A percentile compares a stretch with the other conserved stretches of the same genome.
These are phyloP conservation scores for Blastomussa wellsi DNA, from an alignment of 92 coral and sea anemone genomes.

Conservation along the genomic window DNA sequence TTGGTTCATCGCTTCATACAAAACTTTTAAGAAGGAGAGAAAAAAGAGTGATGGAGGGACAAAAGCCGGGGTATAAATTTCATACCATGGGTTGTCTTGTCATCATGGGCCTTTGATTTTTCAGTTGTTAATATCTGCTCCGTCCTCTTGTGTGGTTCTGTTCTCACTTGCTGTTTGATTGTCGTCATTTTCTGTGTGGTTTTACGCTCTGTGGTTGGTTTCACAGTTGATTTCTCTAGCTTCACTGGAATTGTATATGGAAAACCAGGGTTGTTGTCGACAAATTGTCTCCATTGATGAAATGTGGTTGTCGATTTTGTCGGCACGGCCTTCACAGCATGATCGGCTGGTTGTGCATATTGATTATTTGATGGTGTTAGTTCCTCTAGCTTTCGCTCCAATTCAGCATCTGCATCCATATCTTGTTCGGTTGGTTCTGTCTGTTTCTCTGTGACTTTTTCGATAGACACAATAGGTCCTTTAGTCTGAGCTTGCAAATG, in stretches of 20 bases:
- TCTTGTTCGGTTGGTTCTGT: neutral
- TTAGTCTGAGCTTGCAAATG: neutral
- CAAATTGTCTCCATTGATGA: constrained; percentile 72
- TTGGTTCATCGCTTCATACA: too few relatives aligned
- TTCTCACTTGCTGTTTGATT: constrained; percentile 17
- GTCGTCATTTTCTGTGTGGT: constrained; percentile 39
- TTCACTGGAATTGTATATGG: constrained; percentile 52
- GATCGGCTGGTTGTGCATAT: neutral
- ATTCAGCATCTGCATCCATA: constrained; percentile 24
- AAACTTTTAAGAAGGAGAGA: neutral
- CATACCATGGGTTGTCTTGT: neutral
- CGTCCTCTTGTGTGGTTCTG: constrained; percentile 43
- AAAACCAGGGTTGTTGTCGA: constrained; percentile 89
- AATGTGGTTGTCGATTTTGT: constrained; percentile 21
- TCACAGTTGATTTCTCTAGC: constrained; percentile 15
- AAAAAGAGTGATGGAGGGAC: too few relatives aligned
- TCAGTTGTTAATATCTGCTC: constrained; percentile 17
- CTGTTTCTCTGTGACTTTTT: neutral
- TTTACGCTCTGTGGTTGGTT: constrained; percentile 34
- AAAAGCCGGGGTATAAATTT: neutral
- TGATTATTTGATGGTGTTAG: constrained; percentile 28
- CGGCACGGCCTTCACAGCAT: neutral
- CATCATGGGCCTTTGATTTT: constrained; percentile 10
- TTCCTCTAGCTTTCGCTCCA: constrained; percentile 53
- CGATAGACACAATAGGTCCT: neutral